Evolutionary conservation across 1,140 invertebrate genomes (phyloP), one percentile per base, ranked within the genome.

Genomic region (Chlorops oryzae): DNA sequence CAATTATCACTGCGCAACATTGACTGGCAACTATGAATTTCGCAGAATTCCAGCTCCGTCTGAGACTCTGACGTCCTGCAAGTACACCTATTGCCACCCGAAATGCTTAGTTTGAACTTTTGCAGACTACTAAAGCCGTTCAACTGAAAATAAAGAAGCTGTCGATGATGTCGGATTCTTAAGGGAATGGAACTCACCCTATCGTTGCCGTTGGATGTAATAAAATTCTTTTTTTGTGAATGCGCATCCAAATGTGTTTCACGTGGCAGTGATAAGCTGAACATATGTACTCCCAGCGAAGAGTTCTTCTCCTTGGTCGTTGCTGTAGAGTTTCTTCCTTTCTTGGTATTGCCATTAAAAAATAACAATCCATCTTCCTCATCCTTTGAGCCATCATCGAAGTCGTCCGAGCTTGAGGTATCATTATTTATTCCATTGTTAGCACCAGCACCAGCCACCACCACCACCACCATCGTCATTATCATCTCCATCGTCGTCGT

Each of bases 261-360:
- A 46, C 84, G 72, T 2, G 85, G 84, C 44, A 87, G 70, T 0
- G 84, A 85, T 2, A 87, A 71, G 55, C 83, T 84, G 73, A 89
- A 89, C 17, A 87, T 79, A 59, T 85, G 81, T 2, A 60, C 15
- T 13, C n/a, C n/a, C n/a, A n/a, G n/a, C n/a, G n/a, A n/a, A n/a
- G n/a, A n/a, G n/a, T n/a, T n/a, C n/a, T n/a, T n/a, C n/a, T n/a
- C n/a, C n/a, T n/a, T n/a, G n/a, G n/a, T n/a, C n/a, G n/a, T n/a
- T n/a, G n/a, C n/a, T n/a, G n/a, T n/a, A n/a, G n/a, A n/a, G n/a
- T 35, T 28, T 12, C 12, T 59, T 53, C 5, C 0, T 9, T 46
- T 51, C 34, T 54, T 50, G n/a, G 44, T 44, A n/a, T 55, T 59
- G 23, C 57, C 54, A 6, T 55, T 53, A 22, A 56, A 59, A 28